These are phyloP conservation scores for Loriculus beryllinus DNA, from an alignment of 2,797 vertebrate genomes.

Conservation along the genomic window DNA sequence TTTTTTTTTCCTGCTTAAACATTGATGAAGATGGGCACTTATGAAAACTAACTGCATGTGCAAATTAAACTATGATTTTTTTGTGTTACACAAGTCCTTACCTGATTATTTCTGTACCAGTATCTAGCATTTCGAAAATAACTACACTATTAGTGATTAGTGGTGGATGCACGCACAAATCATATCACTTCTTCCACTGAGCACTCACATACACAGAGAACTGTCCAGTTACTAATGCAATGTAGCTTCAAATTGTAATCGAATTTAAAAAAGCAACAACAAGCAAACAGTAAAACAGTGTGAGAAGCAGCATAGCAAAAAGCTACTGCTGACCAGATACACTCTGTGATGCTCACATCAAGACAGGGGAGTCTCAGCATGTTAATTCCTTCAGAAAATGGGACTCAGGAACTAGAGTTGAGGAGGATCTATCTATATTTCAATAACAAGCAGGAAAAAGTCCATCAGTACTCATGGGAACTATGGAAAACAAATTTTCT, in stretches of 20 bases:
- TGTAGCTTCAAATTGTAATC: not conserved
- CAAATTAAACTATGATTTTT: not conserved
- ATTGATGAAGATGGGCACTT: not conserved
- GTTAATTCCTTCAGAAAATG: not conserved
- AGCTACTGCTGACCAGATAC: not conserved
- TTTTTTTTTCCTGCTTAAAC: not conserved
- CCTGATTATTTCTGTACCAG: not conserved
- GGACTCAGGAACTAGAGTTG: fast-evolving
- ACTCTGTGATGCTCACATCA: not conserved
- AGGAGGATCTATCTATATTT: not conserved
- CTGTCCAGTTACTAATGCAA: not conserved
- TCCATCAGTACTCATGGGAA: not conserved
- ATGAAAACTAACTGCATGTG: not conserved
- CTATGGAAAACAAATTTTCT: not conserved
- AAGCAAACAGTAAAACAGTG: not conserved
- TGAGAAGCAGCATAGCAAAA: not conserved
- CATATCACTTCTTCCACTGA: not conserved
- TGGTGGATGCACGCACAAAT: not conserved
- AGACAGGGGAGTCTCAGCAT: not conserved
- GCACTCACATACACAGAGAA: not conserved
- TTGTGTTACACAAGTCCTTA: not conserved
- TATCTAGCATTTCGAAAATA: not conserved
- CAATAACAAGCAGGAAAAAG: not conserved
- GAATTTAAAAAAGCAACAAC: not conserved
- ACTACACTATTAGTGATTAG: not conserved